Conservation (phyloP, 2,113 vertebrate genomes). For the Taurulus bubalis region DNA sequence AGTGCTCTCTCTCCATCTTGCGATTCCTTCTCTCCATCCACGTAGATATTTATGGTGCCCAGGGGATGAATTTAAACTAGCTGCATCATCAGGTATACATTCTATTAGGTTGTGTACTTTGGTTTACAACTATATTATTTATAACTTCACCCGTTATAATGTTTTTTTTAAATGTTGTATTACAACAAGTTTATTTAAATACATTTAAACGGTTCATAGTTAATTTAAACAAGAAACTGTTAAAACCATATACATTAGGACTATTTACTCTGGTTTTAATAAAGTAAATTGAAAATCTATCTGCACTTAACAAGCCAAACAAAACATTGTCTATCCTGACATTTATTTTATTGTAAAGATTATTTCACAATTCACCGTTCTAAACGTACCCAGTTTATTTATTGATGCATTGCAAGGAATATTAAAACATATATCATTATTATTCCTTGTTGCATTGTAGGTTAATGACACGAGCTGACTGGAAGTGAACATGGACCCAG, state of each 20-base stretch:
- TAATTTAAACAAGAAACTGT: background rate
- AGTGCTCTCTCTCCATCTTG: constrained; percentile 23
- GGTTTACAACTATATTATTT: background rate
- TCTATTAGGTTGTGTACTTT: background rate
- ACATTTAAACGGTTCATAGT: background rate
- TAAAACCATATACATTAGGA: background rate
- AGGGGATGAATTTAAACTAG: background rate
- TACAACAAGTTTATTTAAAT: background rate
- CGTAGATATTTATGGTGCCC: too few species aligned
- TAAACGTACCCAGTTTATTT: background rate
- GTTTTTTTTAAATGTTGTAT: background rate
- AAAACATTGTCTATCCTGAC: background rate
- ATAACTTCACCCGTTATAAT: background rate
- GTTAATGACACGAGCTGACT: background rate
- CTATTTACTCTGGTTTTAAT: background rate
- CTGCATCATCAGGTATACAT: background rate
- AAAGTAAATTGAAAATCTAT: background rate
- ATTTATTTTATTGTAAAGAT: background rate
- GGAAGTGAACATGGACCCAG: background rate
- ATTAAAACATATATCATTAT: background rate
- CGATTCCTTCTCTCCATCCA: constrained; percentile 37
- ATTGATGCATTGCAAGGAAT: constrained; percentile 1
- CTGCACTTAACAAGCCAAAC: background rate
- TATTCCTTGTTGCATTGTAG: background rate
- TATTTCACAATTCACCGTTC: background rate